These are phyloP conservation scores for Petrosia ficiformis DNA, from an alignment of 37 sponge, comb jelly and placozoan genomes.

Conservation along the genomic window DNA sequence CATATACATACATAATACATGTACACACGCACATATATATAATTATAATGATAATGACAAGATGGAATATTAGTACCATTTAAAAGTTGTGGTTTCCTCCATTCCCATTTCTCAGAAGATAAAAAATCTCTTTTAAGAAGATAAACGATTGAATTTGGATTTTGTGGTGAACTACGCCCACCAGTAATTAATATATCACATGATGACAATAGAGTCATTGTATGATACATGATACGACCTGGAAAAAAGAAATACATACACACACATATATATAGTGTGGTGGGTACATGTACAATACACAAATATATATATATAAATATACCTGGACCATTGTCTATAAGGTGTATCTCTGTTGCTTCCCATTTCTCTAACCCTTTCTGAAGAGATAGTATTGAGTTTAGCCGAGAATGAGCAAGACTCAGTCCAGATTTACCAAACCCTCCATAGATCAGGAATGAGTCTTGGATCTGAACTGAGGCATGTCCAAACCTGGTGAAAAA, in stretches of 20 bases:
- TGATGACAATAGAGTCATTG: slow-evolving; percentile 17
- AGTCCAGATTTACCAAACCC: slow-evolving; percentile 9
- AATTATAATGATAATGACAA: too few relatives aligned
- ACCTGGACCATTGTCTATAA: background rate
- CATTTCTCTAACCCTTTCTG: background rate
- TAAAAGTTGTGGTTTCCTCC: too few relatives aligned
- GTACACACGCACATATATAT: too few relatives aligned
- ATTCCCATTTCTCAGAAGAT: too few relatives aligned
- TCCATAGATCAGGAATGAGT: slow-evolving; percentile 13
- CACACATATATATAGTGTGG: background rate
- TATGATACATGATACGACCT: slow-evolving; percentile 6
- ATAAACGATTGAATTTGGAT: slow-evolving; percentile 3
- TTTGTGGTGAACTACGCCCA: slow-evolving; percentile 23
- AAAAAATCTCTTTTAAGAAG: slow-evolving; percentile 1
- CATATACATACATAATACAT: background rate
- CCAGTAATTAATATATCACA: slow-evolving; percentile 10
- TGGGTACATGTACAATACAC: background rate
- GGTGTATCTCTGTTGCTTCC: background rate
- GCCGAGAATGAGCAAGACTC: slow-evolving; percentile 4
- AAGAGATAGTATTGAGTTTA: background rate
- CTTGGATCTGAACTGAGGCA: too few relatives aligned
- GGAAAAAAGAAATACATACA: background rate
- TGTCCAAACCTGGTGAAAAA: slow-evolving; percentile 3
- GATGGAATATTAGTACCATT: too few relatives aligned
- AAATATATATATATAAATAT: background rate